A percentile compares a stretch with the other conserved stretches of the same genome.
These are phyloP conservation scores for Monarcha castaneiventris DNA, from an alignment of 2,113 vertebrate genomes.

Conservation along the genomic window DNA sequence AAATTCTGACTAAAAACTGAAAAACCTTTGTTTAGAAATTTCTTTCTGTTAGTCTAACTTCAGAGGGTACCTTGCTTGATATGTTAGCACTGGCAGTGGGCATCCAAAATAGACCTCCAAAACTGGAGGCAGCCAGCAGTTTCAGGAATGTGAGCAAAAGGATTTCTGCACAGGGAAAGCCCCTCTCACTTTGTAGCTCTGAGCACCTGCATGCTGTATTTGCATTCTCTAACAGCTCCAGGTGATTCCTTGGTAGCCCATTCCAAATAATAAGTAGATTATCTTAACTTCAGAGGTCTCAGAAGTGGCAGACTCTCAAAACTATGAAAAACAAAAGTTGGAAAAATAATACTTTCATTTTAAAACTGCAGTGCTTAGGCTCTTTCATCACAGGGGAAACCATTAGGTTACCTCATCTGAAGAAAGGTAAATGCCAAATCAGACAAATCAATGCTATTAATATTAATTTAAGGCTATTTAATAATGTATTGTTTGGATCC, in stretches of 20 bases:
- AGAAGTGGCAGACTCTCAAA: neutral
- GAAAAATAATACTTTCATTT: neutral
- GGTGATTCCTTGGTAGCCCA: neutral
- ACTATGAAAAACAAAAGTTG: neutral
- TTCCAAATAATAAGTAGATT: neutral
- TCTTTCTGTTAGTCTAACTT: neutral
- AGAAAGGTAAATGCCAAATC: neutral
- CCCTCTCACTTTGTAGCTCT: neutral
- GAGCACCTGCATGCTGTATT: neutral
- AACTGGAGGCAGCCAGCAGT: neutral
- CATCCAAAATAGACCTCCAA: neutral
- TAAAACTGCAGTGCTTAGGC: neutral
- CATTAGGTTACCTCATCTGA: neutral
- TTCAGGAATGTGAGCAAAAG: neutral
- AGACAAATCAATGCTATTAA: neutral
- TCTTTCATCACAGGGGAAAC: neutral
- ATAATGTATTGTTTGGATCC: neutral
- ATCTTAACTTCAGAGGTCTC: neutral
- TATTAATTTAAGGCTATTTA: conserved; percentile 20
- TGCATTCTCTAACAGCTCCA: neutral
- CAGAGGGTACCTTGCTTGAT: neutral
- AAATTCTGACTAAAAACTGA: neutral
- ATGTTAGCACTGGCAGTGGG: accelerated
- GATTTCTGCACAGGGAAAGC: neutral
- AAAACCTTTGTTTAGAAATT: neutral